Evolutionary conservation across 2,797 vertebrate species (phyloP), one percentile per base, ranked within the genome.

Genomic region (Discoglossus pictus): DNA sequence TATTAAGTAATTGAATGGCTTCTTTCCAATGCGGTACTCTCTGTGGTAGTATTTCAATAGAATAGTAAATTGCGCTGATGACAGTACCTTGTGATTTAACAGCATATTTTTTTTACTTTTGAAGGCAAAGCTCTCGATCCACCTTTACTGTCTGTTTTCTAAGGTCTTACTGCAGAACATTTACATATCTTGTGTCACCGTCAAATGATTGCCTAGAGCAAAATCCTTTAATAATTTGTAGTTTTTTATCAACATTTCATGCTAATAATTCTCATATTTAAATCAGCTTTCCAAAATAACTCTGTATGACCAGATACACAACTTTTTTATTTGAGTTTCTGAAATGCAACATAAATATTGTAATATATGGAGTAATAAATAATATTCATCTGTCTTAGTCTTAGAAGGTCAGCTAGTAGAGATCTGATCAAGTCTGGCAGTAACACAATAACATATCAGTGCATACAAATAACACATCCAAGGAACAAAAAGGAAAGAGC

Each of bases 1-100:
- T 44, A 35, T 50, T 67, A 67, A 67, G 65, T 67, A 59, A 67
- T 67, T 51, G 35, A 40, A 67, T 67, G 65, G 44, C 54, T 40
- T 35, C 23, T 42, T 42, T 59, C 65, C 44, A 67, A 27, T n/a
- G 6, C 35, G 42, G 58, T 55, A 42, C n/a, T 23, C 12, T 34
- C 12, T 51, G 15, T 50, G 36, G 16, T 38, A 40, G 25, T 59
- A 67, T 51, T 59, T 59, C 36, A 67, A 7, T 31, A 35, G 23
- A 51, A 59, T 23, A 39, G 54, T 67, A 59, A 67, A 59, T 35
- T 59, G 24, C 58, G 42, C 35, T 31, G 17, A 58, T 42, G 64
- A 67, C 64, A 67, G 43, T 21, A 51, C 15, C 12, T 40, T 51
- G 35, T 59, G 54, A 59, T 67, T 59, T 51, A 67, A 27, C 54